These are phyloP conservation scores for Otocyon megalotis DNA, from an alignment of 2,113 vertebrate genomes.

Conservation along the genomic window DNA sequence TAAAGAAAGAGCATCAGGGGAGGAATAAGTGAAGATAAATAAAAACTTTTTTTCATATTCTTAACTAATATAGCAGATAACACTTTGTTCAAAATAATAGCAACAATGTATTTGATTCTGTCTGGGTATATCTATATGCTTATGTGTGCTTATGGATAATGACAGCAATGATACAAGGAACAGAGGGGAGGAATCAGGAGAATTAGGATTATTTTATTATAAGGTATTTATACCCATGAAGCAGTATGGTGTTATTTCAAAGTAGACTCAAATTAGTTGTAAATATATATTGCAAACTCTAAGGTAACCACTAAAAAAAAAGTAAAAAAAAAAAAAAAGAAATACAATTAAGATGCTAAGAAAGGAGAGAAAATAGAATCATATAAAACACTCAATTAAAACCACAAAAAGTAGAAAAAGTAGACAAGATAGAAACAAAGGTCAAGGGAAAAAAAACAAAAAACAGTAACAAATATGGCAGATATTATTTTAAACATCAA, in stretches of 20 bases:
- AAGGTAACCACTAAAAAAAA: background rate
- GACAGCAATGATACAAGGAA: background rate
- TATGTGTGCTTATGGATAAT: background rate
- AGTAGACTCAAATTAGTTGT: background rate
- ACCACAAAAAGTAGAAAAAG: background rate
- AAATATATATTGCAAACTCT: background rate
- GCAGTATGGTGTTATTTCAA: background rate
- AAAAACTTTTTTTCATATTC: background rate
- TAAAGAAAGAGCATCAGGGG: background rate
- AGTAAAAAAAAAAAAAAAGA: background rate
- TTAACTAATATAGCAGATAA: background rate
- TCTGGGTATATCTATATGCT: background rate
- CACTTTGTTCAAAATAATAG: background rate
- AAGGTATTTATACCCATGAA: background rate
- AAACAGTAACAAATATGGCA: background rate
- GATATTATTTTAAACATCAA: background rate
- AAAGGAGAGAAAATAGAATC: background rate
- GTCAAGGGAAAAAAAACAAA: background rate
- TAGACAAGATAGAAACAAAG: conserved; percentile 3
- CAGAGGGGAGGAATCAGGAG: background rate
- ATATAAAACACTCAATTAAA: background rate
- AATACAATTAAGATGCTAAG: background rate
- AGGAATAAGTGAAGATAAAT: background rate
- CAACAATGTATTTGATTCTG: background rate
- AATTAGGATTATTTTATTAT: background rate